Conservation (phyloP, 2,888 invertebrate genomes). For the Nezara viridula region DNA sequence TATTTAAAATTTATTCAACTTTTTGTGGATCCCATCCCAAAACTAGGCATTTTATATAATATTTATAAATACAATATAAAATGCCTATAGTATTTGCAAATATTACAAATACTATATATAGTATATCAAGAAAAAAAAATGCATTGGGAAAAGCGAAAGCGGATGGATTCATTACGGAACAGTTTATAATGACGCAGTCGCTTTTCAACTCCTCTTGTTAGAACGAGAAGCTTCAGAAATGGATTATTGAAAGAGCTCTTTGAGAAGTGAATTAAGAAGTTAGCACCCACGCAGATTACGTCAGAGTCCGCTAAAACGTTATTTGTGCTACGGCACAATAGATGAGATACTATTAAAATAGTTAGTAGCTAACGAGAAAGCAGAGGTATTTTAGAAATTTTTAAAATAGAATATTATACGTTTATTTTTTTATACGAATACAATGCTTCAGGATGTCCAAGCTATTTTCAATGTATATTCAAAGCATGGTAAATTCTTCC, state of each 20-base stretch:
- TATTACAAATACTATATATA: no score
- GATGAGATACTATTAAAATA: background rate
- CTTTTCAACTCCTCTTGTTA: background rate
- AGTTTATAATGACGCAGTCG: background rate
- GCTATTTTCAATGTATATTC: no score
- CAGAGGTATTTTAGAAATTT: no score
- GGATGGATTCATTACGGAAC: background rate
- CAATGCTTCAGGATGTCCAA: no score
- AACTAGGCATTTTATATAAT: no score
- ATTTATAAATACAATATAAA: no score
- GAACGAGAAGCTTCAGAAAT: slow-evolving; percentile 71
- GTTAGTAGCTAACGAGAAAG: background rate
- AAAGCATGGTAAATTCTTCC: no score
- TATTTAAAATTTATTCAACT: no score
- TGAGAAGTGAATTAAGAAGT: background rate
- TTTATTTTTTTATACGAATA: no score
- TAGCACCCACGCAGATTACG: background rate
- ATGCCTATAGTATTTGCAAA: no score
- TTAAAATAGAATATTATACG: no score
- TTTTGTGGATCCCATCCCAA: no score
- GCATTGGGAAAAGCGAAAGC: background rate
- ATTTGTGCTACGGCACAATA: background rate
- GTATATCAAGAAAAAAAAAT: background rate
- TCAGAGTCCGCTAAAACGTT: background rate
- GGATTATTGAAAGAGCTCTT: slow-evolving; percentile 68